Percentiles rank a stretch among this genome's conserved stretches.
Conservation (phyloP, 2,113 vertebrate genomes). For the Lethenteron camtschaticum region DNA sequence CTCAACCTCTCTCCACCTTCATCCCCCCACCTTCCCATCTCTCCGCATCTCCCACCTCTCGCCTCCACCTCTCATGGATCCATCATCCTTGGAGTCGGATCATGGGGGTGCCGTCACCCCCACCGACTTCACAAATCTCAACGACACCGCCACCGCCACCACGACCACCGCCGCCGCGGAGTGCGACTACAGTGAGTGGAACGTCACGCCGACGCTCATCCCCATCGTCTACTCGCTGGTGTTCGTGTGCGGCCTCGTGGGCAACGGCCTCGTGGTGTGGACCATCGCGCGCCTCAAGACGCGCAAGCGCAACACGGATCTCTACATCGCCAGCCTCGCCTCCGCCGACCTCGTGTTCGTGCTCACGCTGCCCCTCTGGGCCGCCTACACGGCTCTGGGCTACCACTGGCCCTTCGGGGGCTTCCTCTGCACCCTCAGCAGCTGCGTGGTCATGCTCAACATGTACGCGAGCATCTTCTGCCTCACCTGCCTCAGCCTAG, state of each 20-base stretch:
- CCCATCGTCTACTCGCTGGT: slow-evolving; percentile 26
- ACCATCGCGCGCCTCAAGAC: slow-evolving; percentile 19
- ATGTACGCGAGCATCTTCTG: slow-evolving; percentile 34
- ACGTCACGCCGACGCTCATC: slow-evolving; percentile 41
- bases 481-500: slow-evolving; percentile 30
- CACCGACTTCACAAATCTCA: too few relatives aligned
- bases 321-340: slow-evolving; percentile 33
- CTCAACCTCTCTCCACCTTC: too few relatives aligned
- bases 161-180: not conserved
- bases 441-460: slow-evolving; percentile 33
- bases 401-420: slow-evolving; percentile 26
- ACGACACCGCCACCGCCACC: too few relatives aligned
- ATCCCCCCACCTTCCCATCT: too few relatives aligned
- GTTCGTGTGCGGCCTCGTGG: slow-evolving; percentile 23
- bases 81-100: too few relatives aligned
- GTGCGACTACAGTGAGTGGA: slow-evolving; percentile 44
- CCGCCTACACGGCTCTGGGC: slow-evolving; percentile 17
- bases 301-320: slow-evolving; percentile 22
- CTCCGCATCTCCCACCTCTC: too few relatives aligned
- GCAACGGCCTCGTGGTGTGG: slow-evolving; percentile 23
- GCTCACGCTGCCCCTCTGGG: slow-evolving; percentile 30
- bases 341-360: slow-evolving; percentile 35
- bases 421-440: slow-evolving; percentile 30
- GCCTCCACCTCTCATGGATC: too few relatives aligned
- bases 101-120: too few relatives aligned